Conservation (phyloP, 2,797 vertebrate genomes). For the Gorsachius magnificus region DNA sequence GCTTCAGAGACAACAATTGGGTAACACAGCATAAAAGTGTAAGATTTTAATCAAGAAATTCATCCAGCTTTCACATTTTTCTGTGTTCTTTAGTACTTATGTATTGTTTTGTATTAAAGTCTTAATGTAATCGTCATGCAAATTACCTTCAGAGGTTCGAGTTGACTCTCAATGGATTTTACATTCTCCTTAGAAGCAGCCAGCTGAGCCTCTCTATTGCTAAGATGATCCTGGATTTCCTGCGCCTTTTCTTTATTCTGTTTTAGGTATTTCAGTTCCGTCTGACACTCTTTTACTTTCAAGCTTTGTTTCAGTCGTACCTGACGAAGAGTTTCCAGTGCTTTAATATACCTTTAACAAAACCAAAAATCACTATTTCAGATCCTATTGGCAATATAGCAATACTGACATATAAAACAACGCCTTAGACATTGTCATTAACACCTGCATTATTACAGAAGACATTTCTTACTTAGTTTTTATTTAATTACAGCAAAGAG, state of each 20-base stretch:
- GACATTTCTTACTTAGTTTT: not conserved
- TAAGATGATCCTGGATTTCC: conserved; percentile 86
- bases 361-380: not conserved
- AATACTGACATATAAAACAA: not conserved
- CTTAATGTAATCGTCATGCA: not conserved
- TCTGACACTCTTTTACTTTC: conserved; percentile 87
- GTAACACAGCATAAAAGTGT: not conserved
- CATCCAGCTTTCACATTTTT: not conserved
- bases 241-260: conserved; percentile 95
- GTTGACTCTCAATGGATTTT: conserved; percentile 84
- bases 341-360: conserved; percentile 92
- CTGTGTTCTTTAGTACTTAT: not conserved
- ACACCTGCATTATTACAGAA: not conserved
- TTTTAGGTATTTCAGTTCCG: conserved; percentile 91
- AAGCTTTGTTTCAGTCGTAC: conserved; percentile 83
- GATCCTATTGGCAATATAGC: not conserved
- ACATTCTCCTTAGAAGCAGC: conserved; percentile 88
- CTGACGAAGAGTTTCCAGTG: conserved; percentile 90
- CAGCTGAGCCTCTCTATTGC: conserved; percentile 87
- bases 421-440: not conserved
- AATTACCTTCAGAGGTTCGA: conserved; percentile 90
- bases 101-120: not conserved
- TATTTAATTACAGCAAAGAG: not conserved
- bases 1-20: not conserved
- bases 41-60: not conserved